Percentiles rank a stretch among this genome's conserved stretches.
Evolutionary conservation across 2,113 vertebrate genomes (phyloP).

Genomic region (Pomatostomus ruficeps): DNA sequence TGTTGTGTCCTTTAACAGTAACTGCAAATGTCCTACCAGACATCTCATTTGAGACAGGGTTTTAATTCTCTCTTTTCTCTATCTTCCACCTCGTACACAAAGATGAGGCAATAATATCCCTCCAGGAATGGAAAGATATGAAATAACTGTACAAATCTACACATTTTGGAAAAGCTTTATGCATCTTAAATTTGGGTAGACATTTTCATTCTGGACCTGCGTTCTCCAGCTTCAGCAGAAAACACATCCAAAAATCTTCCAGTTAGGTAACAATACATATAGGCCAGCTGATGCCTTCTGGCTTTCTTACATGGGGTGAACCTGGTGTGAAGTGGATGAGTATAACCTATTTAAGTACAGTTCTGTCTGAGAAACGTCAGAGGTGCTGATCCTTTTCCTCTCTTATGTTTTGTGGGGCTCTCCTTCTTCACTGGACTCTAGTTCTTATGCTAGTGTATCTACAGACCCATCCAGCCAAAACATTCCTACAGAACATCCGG

Average conservation of each 20-base stretch:
- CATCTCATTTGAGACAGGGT: background rate
- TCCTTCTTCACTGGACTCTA: background rate
- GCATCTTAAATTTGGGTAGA: background rate
- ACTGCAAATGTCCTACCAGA: background rate
- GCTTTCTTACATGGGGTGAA: background rate
- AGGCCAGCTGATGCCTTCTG: background rate
- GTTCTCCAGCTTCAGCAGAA: background rate
- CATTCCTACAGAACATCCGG: background rate
- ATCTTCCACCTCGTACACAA: background rate
- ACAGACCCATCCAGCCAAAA: background rate
- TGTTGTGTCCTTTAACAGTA: conserved; percentile 4
- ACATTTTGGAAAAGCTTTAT: background rate
- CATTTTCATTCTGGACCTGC: background rate
- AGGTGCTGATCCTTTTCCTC: background rate
- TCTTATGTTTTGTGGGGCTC: background rate
- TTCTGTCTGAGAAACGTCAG: background rate
- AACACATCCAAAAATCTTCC: background rate
- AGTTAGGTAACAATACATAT: background rate
- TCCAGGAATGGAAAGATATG: background rate
- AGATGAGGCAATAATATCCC: background rate
- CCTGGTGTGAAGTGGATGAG: background rate
- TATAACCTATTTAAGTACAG: background rate
- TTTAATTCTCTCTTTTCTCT: background rate
- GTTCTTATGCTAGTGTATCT: background rate
- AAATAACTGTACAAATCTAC: background rate